Evolutionary conservation across 2,888 invertebrate genomes (phyloP).

Genomic region (Fragum sueziense): DNA sequence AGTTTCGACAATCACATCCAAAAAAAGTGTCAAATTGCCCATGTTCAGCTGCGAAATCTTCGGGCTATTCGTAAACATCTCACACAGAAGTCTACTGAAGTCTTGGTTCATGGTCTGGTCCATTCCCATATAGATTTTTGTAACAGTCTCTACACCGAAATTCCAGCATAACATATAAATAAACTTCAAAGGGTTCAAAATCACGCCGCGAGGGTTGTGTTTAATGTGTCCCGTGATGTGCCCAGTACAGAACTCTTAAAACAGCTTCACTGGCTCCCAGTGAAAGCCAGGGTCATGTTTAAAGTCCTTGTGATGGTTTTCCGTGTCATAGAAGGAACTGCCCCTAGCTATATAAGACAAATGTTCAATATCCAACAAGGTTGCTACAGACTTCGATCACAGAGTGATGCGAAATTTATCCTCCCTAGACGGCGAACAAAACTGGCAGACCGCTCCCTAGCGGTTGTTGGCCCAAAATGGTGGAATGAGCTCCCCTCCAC

Average conservation of each 20-base stretch:
- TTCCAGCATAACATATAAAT: conserved; percentile 13
- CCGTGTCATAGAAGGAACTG: conserved; percentile 4
- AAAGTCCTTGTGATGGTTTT: conserved; percentile 5
- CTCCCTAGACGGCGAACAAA: conserved; percentile 4
- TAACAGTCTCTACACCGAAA: conserved; percentile 30
- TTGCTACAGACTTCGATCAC: conserved; percentile 13
- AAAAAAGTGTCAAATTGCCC: conserved; percentile 40
- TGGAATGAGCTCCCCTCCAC: background rate
- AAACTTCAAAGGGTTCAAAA: conserved; percentile 1
- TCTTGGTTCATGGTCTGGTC: conserved; percentile 35
- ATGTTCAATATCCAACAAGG: background rate
- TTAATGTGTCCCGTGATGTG: conserved; percentile 10
- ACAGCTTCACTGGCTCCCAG: conserved; percentile 8
- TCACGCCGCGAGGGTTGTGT: background rate
- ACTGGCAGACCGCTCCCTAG: background rate
- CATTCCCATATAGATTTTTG: conserved; percentile 36
- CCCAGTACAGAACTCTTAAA: background rate
- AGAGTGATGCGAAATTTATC: background rate
- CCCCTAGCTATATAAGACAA: too few relatives aligned
- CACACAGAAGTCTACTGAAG: conserved; percentile 27
- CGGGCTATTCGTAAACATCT: conserved; percentile 36
- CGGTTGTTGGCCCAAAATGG: conserved; percentile 12
- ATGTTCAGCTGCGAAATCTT: too few relatives aligned
- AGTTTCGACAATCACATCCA: conserved; percentile 31
- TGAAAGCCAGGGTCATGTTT: background rate